Conservation (phyloP, 1,140 invertebrate species). For the Oncopodura yosiiana region DNA sequence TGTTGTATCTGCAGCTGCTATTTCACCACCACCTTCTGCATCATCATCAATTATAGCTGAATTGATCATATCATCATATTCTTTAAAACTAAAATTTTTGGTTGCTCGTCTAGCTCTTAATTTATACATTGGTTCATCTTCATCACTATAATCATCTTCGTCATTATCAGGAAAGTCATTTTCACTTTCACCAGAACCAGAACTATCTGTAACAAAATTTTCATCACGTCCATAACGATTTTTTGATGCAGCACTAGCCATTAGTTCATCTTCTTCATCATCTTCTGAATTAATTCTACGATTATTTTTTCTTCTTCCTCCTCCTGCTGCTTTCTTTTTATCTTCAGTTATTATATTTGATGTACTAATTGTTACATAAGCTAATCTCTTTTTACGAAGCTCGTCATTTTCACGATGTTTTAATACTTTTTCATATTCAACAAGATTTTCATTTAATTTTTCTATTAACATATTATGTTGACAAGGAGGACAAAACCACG, state of each 20-base stretch:
- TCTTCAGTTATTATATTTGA: conserved; percentile 54
- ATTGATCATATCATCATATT: conserved; percentile 88
- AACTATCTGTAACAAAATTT: too few relatives aligned
- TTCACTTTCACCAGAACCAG: background rate
- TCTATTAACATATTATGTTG: conserved; percentile 66
- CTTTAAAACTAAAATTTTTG: conserved; percentile 68
- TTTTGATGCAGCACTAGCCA: too few relatives aligned
- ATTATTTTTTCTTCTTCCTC: background rate
- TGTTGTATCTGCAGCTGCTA: conserved; percentile 12
- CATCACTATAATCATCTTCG: conserved; percentile 12
- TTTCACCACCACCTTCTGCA: conserved; percentile 42
- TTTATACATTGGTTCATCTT: conserved; percentile 64
- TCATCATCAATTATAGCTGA: too few relatives aligned
- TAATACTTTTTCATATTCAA: conserved; percentile 42
- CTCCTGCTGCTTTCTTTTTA: conserved; percentile 34
- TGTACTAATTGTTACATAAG: conserved; percentile 64
- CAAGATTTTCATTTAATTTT: conserved; percentile 53
- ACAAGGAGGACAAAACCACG: conserved; percentile 94
- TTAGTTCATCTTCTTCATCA: conserved; percentile 21
- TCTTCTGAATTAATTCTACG: conserved; percentile 12
- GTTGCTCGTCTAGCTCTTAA: conserved; percentile 60
- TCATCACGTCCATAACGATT: too few relatives aligned
- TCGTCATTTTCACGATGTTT: conserved; percentile 54
- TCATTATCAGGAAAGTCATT: conserved; percentile 15
- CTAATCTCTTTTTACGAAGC: conserved; percentile 58